Base-by-base conservation (phyloP, 2,797 vertebrate species). In the Anabas testudineus region DNA sequence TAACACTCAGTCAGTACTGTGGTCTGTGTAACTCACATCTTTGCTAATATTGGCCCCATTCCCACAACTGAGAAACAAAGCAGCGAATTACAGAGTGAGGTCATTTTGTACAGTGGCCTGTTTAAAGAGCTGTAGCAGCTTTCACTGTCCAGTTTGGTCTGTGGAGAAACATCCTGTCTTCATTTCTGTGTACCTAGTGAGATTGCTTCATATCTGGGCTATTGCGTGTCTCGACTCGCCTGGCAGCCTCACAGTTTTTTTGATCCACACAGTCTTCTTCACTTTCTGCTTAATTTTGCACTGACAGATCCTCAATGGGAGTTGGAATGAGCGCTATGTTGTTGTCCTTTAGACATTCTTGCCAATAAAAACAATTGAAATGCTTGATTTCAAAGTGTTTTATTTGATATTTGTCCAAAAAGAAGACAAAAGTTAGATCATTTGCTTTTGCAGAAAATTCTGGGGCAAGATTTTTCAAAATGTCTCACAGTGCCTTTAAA, bases 141-240 rank as follows among this genome's bases (percentile, higher is more conserved):
- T 66, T 80, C 37, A 48, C 43, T 18, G 5, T n/a, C 74, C 61
- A 36, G 14, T 46, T 6, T 18, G 0, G 16, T 60, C 53, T 73
- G 69, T 39, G 12, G 57, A 52, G 76, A 62, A 2, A 28, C 12
- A 24, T 57, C 61, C 58, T 42, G 52, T 34, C 46, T 59, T 46
- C 1, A 3, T 77, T 72, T 65, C 46, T 55, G 45, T 45, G 47
- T 53, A 82, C 73, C 69, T 70, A 49, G 30, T 53, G 39, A 56
- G 69, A 67, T 69, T 65, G 76, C 79, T 71, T 71, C 52, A 59
- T 37, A 47, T 71, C 76, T 39, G 47, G 14, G 46, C 48, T 18
- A 36, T 49, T 1, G 7, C 85, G 7, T 80, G 89, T 76, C 66
- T 82, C 8, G 24, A 74, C 90, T 75, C 26, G 87, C 49, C 59